These are phyloP conservation scores for Tetanocera ferruginea DNA, from an alignment of 2,888 invertebrate species.

Conservation along the genomic window DNA sequence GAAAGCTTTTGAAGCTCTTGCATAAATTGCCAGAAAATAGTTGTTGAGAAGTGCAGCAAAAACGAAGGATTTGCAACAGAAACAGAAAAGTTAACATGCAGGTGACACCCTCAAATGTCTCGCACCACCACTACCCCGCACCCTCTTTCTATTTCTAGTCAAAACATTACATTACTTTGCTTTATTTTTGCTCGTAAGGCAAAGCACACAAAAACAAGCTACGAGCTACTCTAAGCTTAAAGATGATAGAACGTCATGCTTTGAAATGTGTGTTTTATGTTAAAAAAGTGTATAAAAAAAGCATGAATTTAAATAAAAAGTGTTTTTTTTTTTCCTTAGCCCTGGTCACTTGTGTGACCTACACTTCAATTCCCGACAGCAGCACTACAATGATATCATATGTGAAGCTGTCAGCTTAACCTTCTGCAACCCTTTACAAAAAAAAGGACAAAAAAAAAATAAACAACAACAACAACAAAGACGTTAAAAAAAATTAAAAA, in stretches of 20 bases:
- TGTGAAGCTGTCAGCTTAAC: not conserved
- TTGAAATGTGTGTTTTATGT: no score
- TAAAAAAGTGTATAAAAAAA: no score
- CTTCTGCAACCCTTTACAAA: not conserved
- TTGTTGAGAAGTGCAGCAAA: not conserved
- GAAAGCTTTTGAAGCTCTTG: no score
- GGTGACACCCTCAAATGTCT: not conserved
- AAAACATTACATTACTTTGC: not conserved
- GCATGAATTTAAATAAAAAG: no score
- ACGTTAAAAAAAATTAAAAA: not conserved
- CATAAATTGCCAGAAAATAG: not conserved
- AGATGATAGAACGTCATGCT: not conserved
- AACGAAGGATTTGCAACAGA: not conserved
- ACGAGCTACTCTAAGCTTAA: no score
- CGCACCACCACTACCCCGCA: no score
- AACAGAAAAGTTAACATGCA: not conserved
- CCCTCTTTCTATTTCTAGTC: no score
- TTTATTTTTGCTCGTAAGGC: not conserved
- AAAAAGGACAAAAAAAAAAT: not conserved
- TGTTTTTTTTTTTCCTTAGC: no score
- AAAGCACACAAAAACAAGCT: not conserved
- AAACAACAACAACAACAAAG: not conserved
- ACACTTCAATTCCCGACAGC: no score
- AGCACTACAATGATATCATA: no score
- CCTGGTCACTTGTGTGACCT: no score